Base-by-base conservation (phyloP, 2,113 vertebrate genomes). In the Zosterops pallidus region DNA sequence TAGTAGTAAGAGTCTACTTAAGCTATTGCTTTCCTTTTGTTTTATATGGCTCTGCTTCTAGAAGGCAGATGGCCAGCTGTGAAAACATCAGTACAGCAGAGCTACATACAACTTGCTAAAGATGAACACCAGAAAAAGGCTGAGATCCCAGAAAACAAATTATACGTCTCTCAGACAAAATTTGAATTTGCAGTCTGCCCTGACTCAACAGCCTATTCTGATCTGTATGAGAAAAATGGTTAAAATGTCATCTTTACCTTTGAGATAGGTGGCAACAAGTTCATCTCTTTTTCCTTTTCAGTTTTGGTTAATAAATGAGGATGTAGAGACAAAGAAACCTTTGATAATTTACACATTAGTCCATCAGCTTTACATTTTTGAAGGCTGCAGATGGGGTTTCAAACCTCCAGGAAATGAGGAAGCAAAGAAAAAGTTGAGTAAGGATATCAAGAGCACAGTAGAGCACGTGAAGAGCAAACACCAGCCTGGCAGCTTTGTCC, bases 401-500 rank as follows among this genome's bases (percentile, higher is more conserved):
- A 81, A 74, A 26, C 9, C 15, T n/a, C 5, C 13, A 56, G 22
- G 60, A 81, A 83, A 77, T 10, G 4, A 75, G 60, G 57, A 17
- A 35, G 14, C 24, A 47, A 62, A 46, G 29, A 28, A 37, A 5
- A 65, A 24, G 13, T 15, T 55, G 26, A 5, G 6, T 18, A 33
- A 72, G 35, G 78, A 16, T 6, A 33, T 28, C 6, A 22, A 4
- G 37, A 77, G 18, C 5, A 17, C 6, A 26, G 11, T 11, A 33
- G 74, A 33, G 31, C 39, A 46, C 0, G 0, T 14, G 39, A 60
- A 49, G 24, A 56, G 46, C 12, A 56, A 77, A 20, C 19, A 14
- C 20, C 11, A 68, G 33, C 12, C 52, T 0, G 0, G 13, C 11
- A 28, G 7, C 47, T 60, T 28, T 55, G 28, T 22, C 8, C 2